Conservation (phyloP, 2,888 invertebrate genomes). For the Plebejus melissa region DNA sequence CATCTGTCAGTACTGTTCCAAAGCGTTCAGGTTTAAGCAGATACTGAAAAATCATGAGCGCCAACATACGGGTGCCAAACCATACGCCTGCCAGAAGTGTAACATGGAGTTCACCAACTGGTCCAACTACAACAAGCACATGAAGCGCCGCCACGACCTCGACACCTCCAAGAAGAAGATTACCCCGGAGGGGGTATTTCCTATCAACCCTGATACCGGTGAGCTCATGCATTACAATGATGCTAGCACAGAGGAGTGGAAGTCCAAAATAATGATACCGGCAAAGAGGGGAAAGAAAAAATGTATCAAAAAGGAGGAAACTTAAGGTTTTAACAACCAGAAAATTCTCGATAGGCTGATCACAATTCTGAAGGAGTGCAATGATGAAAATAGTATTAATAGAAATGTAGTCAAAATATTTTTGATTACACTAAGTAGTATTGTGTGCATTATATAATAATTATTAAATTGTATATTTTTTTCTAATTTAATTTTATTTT, state of each 20-base stretch:
- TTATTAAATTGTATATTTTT: not conserved
- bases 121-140: constrained; percentile 91
- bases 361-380: not conserved
- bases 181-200: constrained; percentile 73
- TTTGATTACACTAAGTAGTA: not conserved
- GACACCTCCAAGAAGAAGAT: constrained; percentile 74
- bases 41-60: constrained; percentile 85
- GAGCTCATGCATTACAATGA: constrained; percentile 60
- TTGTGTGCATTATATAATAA: not conserved
- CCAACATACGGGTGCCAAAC: constrained; percentile 85
- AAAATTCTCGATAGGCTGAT: not conserved
- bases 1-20: constrained; percentile 86
- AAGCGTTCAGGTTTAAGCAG: constrained; percentile 87
- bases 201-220: constrained; percentile 66
- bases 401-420: not conserved
- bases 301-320: constrained; percentile 51
- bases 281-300: constrained; percentile 64
- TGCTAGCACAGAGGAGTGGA: constrained; percentile 67
- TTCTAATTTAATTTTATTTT: not conserved
- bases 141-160: constrained; percentile 85
- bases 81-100: constrained; percentile 86
- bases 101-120: constrained; percentile 87
- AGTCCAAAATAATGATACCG: constrained; percentile 65
- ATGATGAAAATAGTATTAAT: constrained; percentile 8
- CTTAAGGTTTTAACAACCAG: not conserved